Evolutionary conservation across 2,888 invertebrate genomes (phyloP), one percentile per base, ranked within the genome.

Genomic region (Aelia acuminata): DNA sequence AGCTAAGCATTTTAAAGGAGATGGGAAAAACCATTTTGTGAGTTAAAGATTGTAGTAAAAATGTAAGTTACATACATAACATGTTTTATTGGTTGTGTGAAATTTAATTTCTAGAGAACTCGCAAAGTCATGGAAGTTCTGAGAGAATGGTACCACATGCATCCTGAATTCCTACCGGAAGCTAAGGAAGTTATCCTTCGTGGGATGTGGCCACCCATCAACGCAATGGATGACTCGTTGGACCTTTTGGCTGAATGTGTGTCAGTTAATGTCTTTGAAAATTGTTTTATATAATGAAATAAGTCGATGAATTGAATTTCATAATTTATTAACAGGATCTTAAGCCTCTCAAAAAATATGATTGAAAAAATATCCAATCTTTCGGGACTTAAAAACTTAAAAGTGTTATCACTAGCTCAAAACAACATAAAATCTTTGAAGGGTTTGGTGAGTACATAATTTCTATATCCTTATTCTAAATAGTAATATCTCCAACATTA

Each of bases 301-400:
- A 70, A 18, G 31, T 1, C 18, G 18, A 35, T 70, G 18, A 35
- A 35, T 35, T 70, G 63, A 70, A 70, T n/a, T 5, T 80, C 43
- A 80, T 43, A 43, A 87, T 87, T 70, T 39, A 22, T 70, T 87
- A 63, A 47, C 50, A 87, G 87, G 87, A 31, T 70, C n/a, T 43
- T 87, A 20, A 87, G 87, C 20, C 22, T 87, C 43, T 87, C 87
- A 11, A 70, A 47, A 48, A 87, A 87, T 70, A 87, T 87, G 87
- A 87, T 87, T 26, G 87, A 87, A 48, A 47, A 47, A 48, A 87
- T 87, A 50, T 39, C 39, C 7, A 11, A 47, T 47, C 70, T 87
- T n/a, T 0, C 1, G 0, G 43, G 18, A 47, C n/a, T 87, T 43
- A 31, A 57, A 47, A 87, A 87, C 48, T 70, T 87, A 48, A 87